Base-by-base conservation (phyloP, 2,797 vertebrate genomes). In the Telmatherina bonti region DNA sequence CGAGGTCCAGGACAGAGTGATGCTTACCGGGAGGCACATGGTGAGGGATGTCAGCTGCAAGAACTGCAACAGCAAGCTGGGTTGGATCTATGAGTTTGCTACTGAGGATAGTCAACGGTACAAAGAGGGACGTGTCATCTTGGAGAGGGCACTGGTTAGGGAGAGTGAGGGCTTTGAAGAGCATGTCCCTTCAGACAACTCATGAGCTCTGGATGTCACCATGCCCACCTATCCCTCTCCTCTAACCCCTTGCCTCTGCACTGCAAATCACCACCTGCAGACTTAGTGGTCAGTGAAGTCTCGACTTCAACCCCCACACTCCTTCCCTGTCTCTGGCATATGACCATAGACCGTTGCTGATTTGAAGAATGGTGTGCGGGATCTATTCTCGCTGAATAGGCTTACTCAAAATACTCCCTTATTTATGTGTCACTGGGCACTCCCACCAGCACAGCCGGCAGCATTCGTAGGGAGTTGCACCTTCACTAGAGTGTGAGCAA, bases 61-160 rank as follows among this genome's bases (percentile, higher is more conserved):
- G 91, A 99, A 98, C 95, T 99, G 97, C 95, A 99, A 97, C 95
- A 99, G 98, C 93, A 99, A 99, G 88, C 92, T 99, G 88, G 98
- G 97, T 11, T 99, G 98, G 98, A 98, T 99, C 94, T 99, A 99
- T 67, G 98, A 99, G 91, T 99, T 99, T 78, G 97, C 98, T 55
- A 99, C 98, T 0, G 98, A 99, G 93, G 97, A 99, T 93, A 98
- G 97, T 89, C 98, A 99, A 93, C 96, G 97, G 70, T 99, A 99
- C 91, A 99, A 99, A 86, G 98, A 99, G 71, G 97, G 98, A 2
- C 96, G 98, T 0, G 97, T 99, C 76, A 99, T 99, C 92, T 95
- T 99, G 94, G 98, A 99, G 82, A 94, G 98, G 16, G 97, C 97
- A 0, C 89, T 99, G 76, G 98, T 99, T 5, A 93, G 98, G 60